Evolutionary conservation across 2,888 invertebrate genomes (phyloP).

Genomic region (Nomada ferruginata): DNA sequence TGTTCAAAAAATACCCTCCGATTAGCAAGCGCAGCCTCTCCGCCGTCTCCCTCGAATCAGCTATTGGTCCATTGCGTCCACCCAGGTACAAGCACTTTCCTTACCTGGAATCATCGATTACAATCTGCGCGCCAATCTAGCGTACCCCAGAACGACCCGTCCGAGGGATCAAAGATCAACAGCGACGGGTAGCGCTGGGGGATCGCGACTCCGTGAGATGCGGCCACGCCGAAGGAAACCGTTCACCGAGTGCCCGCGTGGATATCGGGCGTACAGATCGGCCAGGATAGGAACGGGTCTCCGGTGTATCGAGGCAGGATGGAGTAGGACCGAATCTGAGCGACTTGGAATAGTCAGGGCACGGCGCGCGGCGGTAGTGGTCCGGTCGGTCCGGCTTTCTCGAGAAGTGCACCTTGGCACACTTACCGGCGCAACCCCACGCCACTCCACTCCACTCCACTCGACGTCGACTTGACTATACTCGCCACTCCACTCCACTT

Average conservation of each 20-base stretch:
- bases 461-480: conserved; percentile 22
- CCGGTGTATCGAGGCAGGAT: conserved; percentile 55
- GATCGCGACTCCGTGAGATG: conserved; percentile 23
- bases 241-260: conserved; percentile 28
- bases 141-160: neutral
- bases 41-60: neutral
- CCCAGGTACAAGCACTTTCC: neutral
- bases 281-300: conserved; percentile 45
- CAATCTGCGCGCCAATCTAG: conserved; percentile 27
- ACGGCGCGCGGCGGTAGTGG: conserved; percentile 70
- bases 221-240: conserved; percentile 31
- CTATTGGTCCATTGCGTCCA: neutral
- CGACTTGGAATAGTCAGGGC: conserved; percentile 62
- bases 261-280: conserved; percentile 15
- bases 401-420: conserved; percentile 84
- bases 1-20: neutral
- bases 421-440: conserved; percentile 81
- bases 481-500: conserved; percentile 41
- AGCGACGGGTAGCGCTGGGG: neutral
- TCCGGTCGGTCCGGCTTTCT: conserved; percentile 84
- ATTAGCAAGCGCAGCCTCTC: neutral
- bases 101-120: conserved; percentile 25
- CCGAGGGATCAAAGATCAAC: conserved; percentile 51
- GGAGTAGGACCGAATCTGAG: conserved; percentile 71
- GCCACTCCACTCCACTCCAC: conserved; percentile 49